phyloP scores from a whole-genome alignment of 2,888 invertebrate genomes.

The Amiota mariae region DNA sequence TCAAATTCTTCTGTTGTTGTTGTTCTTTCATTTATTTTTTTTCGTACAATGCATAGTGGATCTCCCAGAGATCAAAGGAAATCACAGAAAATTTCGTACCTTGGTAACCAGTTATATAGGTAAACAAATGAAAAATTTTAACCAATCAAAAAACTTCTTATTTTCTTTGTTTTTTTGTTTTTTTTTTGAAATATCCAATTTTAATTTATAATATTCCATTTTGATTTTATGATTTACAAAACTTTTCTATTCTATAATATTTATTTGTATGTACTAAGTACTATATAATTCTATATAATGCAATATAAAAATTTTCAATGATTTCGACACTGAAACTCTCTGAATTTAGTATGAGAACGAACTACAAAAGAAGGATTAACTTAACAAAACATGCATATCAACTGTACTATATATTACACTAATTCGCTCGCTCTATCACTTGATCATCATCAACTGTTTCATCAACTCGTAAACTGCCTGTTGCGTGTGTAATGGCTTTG shows the following conservation, averaged over 20 bases:
- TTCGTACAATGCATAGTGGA: constrained; percentile 82
- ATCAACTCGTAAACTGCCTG: constrained; percentile 14
- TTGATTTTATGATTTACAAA: constrained; percentile 20
- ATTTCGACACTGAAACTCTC: constrained; percentile 29
- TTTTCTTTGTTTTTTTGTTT: no score
- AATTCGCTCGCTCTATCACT: constrained; percentile 7
- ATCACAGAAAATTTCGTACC: constrained; percentile 99
- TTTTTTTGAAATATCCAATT: constrained; percentile 19
- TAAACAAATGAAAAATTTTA: constrained; percentile 75
- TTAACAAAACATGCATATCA: constrained; percentile 19
- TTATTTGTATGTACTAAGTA: no score
- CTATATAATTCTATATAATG: neutral
- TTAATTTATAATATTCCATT: constrained; percentile 26
- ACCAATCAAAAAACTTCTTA: neutral
- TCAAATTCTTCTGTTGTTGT: constrained; percentile 28
- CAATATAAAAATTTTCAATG: constrained; percentile 17
- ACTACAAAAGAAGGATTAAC: neutral
- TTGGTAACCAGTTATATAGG: constrained; percentile 99
- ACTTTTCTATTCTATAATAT: constrained; percentile 19
- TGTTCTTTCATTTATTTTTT: constrained; percentile 66
- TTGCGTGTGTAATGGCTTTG: constrained; percentile 49
- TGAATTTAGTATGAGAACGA: neutral
- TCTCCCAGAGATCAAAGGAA: constrained; percentile 98
- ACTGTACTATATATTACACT: neutral
- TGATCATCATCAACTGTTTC: constrained; percentile 33